phyloP scores from a whole-genome alignment of 2,113 vertebrate genomes.

The Orthonyx spaldingii region DNA sequence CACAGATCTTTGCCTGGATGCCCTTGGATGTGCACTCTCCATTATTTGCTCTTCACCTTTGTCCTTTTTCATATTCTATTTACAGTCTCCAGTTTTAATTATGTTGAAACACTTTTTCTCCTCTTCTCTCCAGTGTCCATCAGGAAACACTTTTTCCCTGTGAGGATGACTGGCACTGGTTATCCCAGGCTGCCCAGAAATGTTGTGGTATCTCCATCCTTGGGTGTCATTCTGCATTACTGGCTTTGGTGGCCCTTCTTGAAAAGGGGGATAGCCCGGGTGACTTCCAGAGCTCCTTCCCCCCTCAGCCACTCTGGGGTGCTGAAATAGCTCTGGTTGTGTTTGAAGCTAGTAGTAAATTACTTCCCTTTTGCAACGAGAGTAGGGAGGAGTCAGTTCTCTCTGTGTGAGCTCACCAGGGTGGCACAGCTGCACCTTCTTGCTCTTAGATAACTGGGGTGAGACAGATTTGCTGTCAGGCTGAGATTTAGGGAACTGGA shows the following conservation, averaged over 20 bases:
- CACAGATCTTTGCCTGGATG: not conserved
- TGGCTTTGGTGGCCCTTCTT: not conserved
- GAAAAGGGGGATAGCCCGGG: not conserved
- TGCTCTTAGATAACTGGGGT: not conserved
- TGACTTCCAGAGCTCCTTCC: not conserved
- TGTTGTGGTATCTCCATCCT: not conserved
- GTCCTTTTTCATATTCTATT: not conserved
- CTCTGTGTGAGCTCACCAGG: not conserved
- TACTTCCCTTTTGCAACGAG: not conserved
- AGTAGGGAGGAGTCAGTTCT: not conserved
- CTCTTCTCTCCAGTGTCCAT: not conserved
- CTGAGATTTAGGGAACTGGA: not conserved
- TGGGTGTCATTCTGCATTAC: not conserved
- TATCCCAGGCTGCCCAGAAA: not conserved
- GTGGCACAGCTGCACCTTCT: not conserved
- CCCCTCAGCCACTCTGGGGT: not conserved
- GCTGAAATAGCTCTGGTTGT: not conserved
- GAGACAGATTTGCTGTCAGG: not conserved
- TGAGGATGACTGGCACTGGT: not conserved
- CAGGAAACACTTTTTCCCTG: not conserved
- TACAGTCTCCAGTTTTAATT: not conserved
- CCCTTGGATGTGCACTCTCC: not conserved
- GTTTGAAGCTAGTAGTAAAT: not conserved
- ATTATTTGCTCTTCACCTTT: not conserved
- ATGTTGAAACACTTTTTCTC: not conserved